Percentiles rank a stretch among this genome's conserved stretches.
These are phyloP conservation scores for Lissonota sp. DNA, from an alignment of 2,888 invertebrate species.

Conservation along the genomic window DNA sequence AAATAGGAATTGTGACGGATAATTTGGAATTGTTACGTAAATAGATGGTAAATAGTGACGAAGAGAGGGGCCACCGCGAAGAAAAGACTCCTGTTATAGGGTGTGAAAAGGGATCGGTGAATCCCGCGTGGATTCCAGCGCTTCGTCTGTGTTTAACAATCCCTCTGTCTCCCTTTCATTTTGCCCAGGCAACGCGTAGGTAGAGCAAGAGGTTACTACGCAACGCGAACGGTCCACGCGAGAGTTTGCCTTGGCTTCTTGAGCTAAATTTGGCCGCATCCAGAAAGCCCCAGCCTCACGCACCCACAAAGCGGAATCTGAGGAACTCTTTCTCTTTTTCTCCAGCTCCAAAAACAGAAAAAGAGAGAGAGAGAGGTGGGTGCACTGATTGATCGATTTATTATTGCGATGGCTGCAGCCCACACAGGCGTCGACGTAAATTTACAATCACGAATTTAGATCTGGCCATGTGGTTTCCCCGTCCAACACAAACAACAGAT, in stretches of 20 bases:
- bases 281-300: slow-evolving; percentile 38
- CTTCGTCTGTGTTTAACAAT: neutral
- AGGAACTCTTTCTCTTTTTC: neutral
- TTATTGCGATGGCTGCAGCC: slow-evolving; percentile 31
- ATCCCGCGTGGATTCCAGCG: slow-evolving; percentile 25
- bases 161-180: neutral
- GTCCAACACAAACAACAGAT: neutral
- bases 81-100: slow-evolving; percentile 36
- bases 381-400: slow-evolving; percentile 50
- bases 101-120: slow-evolving; percentile 13
- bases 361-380: neutral
- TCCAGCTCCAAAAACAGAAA: slow-evolving; percentile 31
- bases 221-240: slow-evolving; percentile 41
- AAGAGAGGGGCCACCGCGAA: slow-evolving; percentile 17
- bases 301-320: slow-evolving; percentile 42
- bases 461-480: slow-evolving; percentile 20
- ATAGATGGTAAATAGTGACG: neutral
- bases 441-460: slow-evolving; percentile 29
- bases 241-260: slow-evolving; percentile 13
- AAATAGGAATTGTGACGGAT: neutral
- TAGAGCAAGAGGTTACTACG: slow-evolving; percentile 51
- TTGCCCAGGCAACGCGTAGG: slow-evolving; percentile 55
- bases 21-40: neutral
- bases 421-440: neutral
- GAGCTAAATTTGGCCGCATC: slow-evolving; percentile 57